These are phyloP conservation scores for Marmota flaviventris DNA, from an alignment of 2,113 vertebrate species.

Conservation along the genomic window DNA sequence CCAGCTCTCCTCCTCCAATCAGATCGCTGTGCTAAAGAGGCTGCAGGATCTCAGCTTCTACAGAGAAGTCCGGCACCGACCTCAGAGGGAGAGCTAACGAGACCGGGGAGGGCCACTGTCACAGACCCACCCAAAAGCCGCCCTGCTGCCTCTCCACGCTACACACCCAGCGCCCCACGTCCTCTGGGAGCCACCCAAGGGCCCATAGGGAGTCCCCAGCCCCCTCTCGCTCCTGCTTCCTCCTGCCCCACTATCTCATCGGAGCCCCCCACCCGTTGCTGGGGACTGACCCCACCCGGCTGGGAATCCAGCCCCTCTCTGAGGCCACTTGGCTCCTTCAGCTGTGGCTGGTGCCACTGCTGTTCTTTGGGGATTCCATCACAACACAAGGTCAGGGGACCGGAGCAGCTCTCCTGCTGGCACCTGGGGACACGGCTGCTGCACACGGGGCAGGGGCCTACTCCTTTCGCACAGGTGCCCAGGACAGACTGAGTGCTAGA, in stretches of 20 bases:
- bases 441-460: rapidly evolving
- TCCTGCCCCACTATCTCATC: neutral
- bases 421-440: neutral
- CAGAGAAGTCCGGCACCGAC: neutral
- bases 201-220: neutral
- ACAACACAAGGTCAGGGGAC: too few species aligned
- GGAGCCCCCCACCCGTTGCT: neutral
- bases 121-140: too few species aligned
- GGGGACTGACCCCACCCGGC: neutral
- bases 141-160: neutral
- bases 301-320: neutral
- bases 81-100: neutral
- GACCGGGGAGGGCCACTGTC: neutral
- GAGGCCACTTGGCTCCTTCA: neutral
- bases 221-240: neutral
- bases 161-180: neutral
- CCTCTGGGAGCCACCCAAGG: too few species aligned
- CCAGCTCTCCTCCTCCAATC: neutral
- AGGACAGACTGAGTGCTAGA: neutral
- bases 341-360: rapidly evolving
- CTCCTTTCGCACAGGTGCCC: neutral
- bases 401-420: neutral
- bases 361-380: neutral
- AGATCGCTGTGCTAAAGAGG: neutral
- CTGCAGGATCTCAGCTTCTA: neutral